phyloP scores from a whole-genome alignment of 2,888 invertebrate species.

The Nomada ferruginata region DNA sequence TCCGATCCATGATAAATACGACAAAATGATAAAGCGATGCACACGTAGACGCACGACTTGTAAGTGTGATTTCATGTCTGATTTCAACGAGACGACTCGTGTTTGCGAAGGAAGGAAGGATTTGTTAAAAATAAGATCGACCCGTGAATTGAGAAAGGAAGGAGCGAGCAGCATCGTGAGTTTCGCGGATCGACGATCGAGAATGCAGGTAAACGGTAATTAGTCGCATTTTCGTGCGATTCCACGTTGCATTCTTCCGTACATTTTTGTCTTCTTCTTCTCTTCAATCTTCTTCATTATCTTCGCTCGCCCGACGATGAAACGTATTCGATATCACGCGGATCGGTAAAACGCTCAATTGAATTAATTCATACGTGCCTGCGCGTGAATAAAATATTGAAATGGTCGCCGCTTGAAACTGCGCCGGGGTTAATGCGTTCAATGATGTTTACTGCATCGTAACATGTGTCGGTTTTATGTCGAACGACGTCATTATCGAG shows the following conservation, averaged over 20 bases:
- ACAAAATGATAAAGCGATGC: constrained; percentile 2
- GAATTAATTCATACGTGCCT: neutral
- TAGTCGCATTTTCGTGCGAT: neutral
- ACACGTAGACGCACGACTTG: neutral
- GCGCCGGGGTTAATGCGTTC: neutral
- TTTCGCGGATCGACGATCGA: too few species aligned
- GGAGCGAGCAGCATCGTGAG: neutral
- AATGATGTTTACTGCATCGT: too few species aligned
- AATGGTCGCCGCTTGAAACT: neutral
- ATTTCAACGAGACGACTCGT: neutral
- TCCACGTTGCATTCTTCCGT: neutral
- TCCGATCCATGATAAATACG: neutral
- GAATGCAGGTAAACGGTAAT: neutral
- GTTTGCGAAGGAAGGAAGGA: neutral
- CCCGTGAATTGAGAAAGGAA: neutral
- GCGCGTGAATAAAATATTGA: neutral
- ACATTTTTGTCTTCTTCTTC: neutral
- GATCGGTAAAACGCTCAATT: neutral
- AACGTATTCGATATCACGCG: too few species aligned
- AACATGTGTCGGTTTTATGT: too few species aligned
- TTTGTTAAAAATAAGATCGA: neutral
- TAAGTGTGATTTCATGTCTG: constrained; percentile 14
- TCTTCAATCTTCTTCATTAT: neutral
- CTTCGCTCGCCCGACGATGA: neutral
- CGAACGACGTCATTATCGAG: too few species aligned